Conservation (phyloP, 2,113 vertebrate species). For the Oncorhynchus masou region DNA sequence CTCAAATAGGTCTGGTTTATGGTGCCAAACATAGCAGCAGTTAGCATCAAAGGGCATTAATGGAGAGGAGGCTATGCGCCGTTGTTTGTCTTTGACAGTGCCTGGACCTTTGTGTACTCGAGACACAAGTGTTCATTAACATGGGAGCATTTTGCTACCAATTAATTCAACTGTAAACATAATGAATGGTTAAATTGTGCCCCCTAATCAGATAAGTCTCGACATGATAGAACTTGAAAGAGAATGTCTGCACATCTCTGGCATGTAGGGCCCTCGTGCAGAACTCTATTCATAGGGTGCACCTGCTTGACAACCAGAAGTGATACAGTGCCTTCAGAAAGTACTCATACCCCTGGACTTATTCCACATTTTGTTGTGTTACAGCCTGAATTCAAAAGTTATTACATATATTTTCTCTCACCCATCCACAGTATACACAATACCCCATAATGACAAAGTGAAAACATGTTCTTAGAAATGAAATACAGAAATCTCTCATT, state of each 20-base stretch:
- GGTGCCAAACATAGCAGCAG: slow-evolving; percentile 29
- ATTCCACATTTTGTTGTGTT: too few species aligned
- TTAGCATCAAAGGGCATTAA: neutral
- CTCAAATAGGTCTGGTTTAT: slow-evolving; percentile 12
- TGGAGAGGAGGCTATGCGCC: slow-evolving; percentile 10
- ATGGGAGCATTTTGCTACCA: slow-evolving; percentile 13
- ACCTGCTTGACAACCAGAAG: slow-evolving; percentile 25
- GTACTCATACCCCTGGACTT: too few species aligned
- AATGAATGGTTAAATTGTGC: slow-evolving; percentile 43
- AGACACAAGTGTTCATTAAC: neutral
- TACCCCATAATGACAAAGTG: too few species aligned
- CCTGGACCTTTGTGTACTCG: too few species aligned
- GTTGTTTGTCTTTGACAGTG: neutral
- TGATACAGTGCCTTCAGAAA: neutral
- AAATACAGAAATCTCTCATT: too few species aligned
- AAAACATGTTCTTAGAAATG: too few species aligned
- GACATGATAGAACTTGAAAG: slow-evolving; percentile 43
- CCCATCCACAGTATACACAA: too few species aligned
- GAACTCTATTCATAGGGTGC: slow-evolving; percentile 33
- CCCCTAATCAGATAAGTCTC: slow-evolving; percentile 55
- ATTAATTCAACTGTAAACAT: slow-evolving; percentile 37
- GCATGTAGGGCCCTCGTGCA: slow-evolving; percentile 30
- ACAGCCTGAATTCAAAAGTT: too few species aligned
- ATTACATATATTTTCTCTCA: too few species aligned
- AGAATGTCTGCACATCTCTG: slow-evolving; percentile 18